Conservation (phyloP, 1,140 invertebrate species). For the Gryon sp. region DNA sequence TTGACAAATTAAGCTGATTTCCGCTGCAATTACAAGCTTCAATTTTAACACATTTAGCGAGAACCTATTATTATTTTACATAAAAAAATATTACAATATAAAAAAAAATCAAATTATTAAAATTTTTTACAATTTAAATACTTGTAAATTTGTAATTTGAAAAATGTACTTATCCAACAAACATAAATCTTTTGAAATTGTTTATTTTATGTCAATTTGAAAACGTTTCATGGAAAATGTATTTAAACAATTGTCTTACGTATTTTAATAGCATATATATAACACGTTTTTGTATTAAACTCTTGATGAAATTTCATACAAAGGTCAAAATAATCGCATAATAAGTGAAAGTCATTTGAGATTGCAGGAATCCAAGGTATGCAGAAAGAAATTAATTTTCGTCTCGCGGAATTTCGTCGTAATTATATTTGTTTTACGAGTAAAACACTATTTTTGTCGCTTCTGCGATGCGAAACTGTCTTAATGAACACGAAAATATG, state of each 20-base stretch:
- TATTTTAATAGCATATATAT: too few relatives aligned
- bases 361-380: constrained; percentile 28
- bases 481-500: constrained; percentile 46
- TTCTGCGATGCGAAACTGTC: constrained; percentile 23
- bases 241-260: too few relatives aligned
- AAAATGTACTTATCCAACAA: too few relatives aligned
- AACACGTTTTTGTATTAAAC: not conserved
- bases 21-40: not conserved
- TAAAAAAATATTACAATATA: too few relatives aligned
- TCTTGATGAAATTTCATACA: constrained; percentile 9
- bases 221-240: too few relatives aligned
- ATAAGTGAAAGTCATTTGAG: constrained; percentile 45
- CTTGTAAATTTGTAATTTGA: too few relatives aligned
- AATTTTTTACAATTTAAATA: too few relatives aligned
- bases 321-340: constrained; percentile 40
- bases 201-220: too few relatives aligned
- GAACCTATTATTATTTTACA: too few relatives aligned
- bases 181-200: too few relatives aligned
- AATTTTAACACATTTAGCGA: too few relatives aligned
- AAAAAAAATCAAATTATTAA: too few relatives aligned
- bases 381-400: constrained; percentile 52
- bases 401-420: constrained; percentile 47
- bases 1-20: constrained; percentile 16
- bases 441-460: constrained; percentile 52
- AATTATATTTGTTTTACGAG: constrained; percentile 59